Evolutionary conservation across 2,797 vertebrate species (phyloP).

Genomic region (Bradypodion pumilum): DNA sequence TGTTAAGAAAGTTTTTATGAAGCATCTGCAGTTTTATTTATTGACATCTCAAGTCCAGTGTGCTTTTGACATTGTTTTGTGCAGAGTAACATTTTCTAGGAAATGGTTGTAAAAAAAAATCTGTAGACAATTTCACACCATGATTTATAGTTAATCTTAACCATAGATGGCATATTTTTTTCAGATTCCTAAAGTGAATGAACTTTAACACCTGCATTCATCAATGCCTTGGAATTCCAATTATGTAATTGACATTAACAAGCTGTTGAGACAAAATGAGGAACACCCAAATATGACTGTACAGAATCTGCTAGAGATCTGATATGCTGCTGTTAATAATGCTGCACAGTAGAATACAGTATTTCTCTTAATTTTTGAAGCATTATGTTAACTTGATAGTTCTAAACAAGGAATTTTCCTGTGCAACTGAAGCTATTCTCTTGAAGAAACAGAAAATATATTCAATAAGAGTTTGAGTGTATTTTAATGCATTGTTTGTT

Average conservation of each 20-base stretch:
- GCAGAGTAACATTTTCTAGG: constrained; percentile 5
- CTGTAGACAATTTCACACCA: constrained; percentile 29
- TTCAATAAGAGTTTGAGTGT: not conserved
- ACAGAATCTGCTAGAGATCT: constrained; percentile 37
- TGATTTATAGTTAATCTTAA: constrained; percentile 49
- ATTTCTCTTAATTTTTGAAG: constrained; percentile 7
- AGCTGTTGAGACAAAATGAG: constrained; percentile 48
- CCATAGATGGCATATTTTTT: constrained; percentile 53
- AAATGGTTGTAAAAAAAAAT: not conserved
- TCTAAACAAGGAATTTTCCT: constrained; percentile 2
- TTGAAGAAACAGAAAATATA: not conserved
- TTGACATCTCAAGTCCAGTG: not conserved
- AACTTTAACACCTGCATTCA: constrained; percentile 58
- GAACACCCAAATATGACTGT: constrained; percentile 62
- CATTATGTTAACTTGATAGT: not conserved
- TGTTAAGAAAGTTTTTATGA: not conserved
- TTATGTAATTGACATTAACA: constrained; percentile 65
- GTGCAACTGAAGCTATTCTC: not conserved
- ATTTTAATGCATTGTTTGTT: not conserved
- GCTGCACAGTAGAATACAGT: not conserved
- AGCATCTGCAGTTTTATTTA: not conserved
- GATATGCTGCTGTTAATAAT: not conserved
- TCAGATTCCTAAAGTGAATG: constrained; percentile 52
- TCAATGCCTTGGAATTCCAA: constrained; percentile 53
- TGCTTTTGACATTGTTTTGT: constrained; percentile 38